Evolutionary conservation across 2,797 vertebrate species (phyloP).

Genomic region (Phylloscopus collybita): DNA sequence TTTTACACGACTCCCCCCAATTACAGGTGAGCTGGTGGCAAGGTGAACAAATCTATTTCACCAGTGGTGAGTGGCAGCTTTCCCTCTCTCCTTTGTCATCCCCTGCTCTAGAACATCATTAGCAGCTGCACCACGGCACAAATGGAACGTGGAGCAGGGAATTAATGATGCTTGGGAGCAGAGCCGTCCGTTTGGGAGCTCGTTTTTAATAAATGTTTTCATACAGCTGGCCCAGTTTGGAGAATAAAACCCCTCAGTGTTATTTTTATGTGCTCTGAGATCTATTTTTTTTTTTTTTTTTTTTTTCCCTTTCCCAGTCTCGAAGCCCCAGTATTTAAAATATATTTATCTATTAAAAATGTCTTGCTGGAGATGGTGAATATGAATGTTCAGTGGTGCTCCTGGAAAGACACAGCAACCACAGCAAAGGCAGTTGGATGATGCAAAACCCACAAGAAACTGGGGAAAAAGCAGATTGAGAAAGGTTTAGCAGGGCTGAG

Average conservation of each 20-base stretch:
- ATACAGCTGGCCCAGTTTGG: background rate
- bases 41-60: background rate
- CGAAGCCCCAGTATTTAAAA: background rate
- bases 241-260: background rate
- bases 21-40: background rate
- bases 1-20: background rate
- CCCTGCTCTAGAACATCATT: conserved; percentile 23
- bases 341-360: background rate
- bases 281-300: background rate
- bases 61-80: background rate
- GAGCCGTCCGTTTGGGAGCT: background rate
- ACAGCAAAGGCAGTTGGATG: background rate
- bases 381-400: background rate
- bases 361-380: background rate
- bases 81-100: background rate
- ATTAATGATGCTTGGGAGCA: conserved; percentile 27
- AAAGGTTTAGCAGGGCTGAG: background rate
- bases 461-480: background rate
- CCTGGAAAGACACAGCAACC: background rate
- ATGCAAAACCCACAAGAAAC: background rate
- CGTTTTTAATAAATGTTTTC: background rate
- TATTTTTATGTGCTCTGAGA: background rate
- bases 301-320: background rate
- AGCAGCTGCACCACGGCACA: background rate
- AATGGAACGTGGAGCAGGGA: background rate